Evolutionary conservation across 1,140 invertebrate genomes (phyloP).

Genomic region (Lasioglossum baleicum): DNA sequence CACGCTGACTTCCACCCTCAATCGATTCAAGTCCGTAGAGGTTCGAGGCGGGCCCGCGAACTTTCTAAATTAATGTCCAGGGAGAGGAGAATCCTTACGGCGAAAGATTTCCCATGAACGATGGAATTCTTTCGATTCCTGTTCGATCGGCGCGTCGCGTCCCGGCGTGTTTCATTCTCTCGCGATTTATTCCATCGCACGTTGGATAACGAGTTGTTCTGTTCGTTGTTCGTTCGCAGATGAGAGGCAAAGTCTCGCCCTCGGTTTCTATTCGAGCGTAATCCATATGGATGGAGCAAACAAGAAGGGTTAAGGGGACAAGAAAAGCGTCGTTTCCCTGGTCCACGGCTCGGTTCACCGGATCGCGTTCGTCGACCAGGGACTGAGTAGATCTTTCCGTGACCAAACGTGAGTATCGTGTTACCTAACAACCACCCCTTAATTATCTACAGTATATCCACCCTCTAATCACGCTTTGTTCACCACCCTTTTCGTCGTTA

Average conservation of each 20-base stretch:
- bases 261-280: slow-evolving; percentile 34
- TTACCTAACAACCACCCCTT: background rate
- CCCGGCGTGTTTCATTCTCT: too few species aligned
- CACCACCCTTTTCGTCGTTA: too few species aligned
- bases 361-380: slow-evolving; percentile 46
- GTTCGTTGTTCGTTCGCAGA: slow-evolving; percentile 36
- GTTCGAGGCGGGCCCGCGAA: too few species aligned
- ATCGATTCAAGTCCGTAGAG: too few species aligned
- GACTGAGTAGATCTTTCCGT: slow-evolving; percentile 37
- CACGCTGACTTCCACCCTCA: too few species aligned
- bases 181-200: background rate
- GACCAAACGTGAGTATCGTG: slow-evolving; percentile 22
- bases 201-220: background rate
- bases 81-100: too few species aligned
- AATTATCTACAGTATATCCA: too few species aligned
- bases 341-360: slow-evolving; percentile 30
- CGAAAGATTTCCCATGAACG: too few species aligned
- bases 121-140: too few species aligned
- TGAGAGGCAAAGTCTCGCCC: slow-evolving; percentile 22
- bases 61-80: too few species aligned
- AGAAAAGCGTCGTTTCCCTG: slow-evolving; percentile 26
- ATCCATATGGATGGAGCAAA: slow-evolving; percentile 48
- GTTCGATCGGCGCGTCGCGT: too few species aligned
- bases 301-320: slow-evolving; percentile 16
- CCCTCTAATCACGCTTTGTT: too few species aligned